Evolutionary conservation across 2,113 vertebrate species (phyloP).

Genomic region (Pongo pygmaeus): DNA sequence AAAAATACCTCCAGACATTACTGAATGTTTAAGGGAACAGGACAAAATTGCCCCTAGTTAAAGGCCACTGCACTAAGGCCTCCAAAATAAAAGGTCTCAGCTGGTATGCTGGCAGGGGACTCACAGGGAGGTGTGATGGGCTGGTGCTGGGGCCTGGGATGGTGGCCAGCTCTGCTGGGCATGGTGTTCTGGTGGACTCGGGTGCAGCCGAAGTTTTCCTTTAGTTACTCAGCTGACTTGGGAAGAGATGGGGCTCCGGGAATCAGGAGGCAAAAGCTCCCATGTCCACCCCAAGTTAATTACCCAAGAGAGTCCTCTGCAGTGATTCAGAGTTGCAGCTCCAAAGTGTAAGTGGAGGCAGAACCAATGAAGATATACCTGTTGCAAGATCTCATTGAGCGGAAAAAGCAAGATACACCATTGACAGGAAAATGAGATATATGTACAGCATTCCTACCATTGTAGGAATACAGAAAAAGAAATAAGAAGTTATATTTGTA

Average conservation of each 20-base stretch:
- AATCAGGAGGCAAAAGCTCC: neutral
- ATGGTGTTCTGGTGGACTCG: neutral
- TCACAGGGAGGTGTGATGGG: neutral
- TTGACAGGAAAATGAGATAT: neutral
- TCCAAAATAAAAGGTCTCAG: neutral
- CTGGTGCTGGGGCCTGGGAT: neutral
- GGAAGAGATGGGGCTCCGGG: neutral
- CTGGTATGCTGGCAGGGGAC: accelerated
- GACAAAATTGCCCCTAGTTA: neutral
- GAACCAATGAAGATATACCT: neutral
- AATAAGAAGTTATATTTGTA: neutral
- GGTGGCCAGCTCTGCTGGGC: no score
- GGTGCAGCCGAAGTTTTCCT: neutral
- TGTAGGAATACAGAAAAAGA: neutral
- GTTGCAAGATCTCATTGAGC: neutral
- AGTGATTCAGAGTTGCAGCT: neutral
- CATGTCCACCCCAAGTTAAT: neutral
- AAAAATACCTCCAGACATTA: neutral
- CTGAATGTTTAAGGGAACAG: neutral
- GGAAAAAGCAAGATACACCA: neutral
- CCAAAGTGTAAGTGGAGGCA: neutral
- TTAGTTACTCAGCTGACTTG: neutral
- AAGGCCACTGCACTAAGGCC: neutral
- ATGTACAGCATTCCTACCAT: neutral
- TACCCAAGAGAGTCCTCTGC: neutral